Percentiles rank a stretch among this genome's conserved stretches.
phyloP scores from a whole-genome alignment of 2,113 vertebrate genomes.

The Pseudorhombus dupliciocellatus region DNA sequence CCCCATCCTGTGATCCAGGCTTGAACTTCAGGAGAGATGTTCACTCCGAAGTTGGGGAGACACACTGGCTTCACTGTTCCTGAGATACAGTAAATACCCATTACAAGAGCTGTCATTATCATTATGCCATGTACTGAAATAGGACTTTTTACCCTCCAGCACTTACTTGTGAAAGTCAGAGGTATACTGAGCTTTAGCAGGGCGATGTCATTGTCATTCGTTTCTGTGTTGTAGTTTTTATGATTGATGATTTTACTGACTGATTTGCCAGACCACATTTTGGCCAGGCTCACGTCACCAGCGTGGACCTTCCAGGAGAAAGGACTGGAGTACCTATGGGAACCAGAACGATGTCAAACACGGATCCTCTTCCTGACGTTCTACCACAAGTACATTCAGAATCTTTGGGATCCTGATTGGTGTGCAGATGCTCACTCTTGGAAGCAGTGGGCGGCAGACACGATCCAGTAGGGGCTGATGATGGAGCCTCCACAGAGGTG shows the following conservation, averaged over 20 bases:
- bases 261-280: background rate
- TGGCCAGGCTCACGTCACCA: conserved; percentile 37
- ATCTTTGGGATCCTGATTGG: background rate
- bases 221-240: conserved; percentile 22
- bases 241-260: conserved; percentile 69
- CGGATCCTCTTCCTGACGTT: background rate
- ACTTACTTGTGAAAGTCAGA: conserved; percentile 65
- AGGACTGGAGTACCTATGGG: conserved; percentile 28
- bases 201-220: conserved; percentile 73
- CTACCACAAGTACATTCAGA: background rate
- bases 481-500: conserved; percentile 91
- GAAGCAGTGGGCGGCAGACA: conserved; percentile 93
- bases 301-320: conserved; percentile 46
- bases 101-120: background rate
- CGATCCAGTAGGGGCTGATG: conserved; percentile 86
- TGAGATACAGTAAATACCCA: conserved; percentile 33
- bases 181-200: conserved; percentile 70
- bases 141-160: background rate
- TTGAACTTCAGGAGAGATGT: conserved; percentile 28
- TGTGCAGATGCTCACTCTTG: conserved; percentile 78
- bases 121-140: background rate
- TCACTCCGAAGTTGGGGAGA: conserved; percentile 69
- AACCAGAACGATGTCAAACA: background rate
- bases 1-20: conserved; percentile 81
- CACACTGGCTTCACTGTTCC: conserved; percentile 73